Conservation (phyloP, 2,113 vertebrate genomes). For the Myodes glareolus region DNA sequence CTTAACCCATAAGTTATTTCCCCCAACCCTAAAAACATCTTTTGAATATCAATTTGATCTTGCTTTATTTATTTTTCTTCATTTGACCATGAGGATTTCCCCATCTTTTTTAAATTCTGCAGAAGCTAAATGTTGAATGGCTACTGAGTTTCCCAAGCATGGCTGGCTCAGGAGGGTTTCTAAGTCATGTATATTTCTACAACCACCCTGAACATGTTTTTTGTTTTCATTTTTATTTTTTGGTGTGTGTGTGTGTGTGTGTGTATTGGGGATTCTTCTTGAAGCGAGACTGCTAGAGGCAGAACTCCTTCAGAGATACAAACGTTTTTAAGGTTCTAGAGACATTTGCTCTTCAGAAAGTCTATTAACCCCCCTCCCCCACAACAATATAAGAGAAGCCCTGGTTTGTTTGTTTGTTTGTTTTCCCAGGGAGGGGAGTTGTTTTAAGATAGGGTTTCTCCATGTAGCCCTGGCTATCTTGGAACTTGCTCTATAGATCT, state of each 20-base stretch:
- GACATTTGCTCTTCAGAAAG: not conserved
- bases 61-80: not conserved
- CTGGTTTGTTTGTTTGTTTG: too few species aligned
- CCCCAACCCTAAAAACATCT: not conserved
- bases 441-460: too few species aligned
- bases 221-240: too few species aligned
- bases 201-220: not conserved
- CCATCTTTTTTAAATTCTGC: not conserved
- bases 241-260: not conserved
- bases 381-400: not conserved
- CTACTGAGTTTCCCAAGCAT: not conserved
- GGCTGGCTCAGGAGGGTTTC: not conserved
- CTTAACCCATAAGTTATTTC: not conserved
- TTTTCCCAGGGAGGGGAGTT: too few species aligned
- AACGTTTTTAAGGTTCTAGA: not conserved
- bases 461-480: too few species aligned
- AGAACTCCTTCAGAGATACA: not conserved
- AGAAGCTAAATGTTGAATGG: not conserved
- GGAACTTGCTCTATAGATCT: too few species aligned
- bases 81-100: not conserved
- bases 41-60: not conserved
- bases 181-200: not conserved
- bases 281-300: not conserved
- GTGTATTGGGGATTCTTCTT: not conserved
- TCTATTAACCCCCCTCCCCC: not conserved